A percentile compares a stretch with the other conserved stretches of the same genome.
These are phyloP conservation scores for Dicerorhinus sumatrensis DNA, from an alignment of 2,113 vertebrate species.

Conservation along the genomic window DNA sequence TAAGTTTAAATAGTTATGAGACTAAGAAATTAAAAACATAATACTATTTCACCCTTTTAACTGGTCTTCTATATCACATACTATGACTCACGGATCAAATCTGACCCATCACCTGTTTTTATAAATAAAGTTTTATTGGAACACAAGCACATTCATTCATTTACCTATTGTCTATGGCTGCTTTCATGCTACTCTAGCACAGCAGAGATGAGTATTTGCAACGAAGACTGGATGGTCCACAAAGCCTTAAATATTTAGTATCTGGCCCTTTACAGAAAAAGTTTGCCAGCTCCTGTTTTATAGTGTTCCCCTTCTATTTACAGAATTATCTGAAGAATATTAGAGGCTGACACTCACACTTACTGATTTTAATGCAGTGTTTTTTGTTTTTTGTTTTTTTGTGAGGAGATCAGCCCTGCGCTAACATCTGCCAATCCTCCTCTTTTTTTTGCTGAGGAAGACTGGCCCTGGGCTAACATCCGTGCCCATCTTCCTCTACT, in stretches of 20 bases:
- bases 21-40: neutral
- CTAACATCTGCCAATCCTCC: no score
- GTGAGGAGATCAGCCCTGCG: no score
- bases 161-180: fast-evolving
- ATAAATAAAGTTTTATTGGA: neutral
- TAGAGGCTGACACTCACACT: neutral
- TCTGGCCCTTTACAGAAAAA: neutral
- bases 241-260: neutral
- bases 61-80: neutral
- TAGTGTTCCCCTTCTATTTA: neutral
- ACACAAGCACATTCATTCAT: neutral
- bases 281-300: neutral
- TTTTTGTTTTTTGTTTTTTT: neutral
- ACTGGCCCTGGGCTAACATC: no score
- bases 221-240: neutral
- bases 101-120: neutral
- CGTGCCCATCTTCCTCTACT: no score
- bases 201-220: neutral
- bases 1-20: neutral
- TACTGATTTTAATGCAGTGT: neutral
- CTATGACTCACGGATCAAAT: neutral
- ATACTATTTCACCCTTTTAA: neutral
- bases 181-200: neutral
- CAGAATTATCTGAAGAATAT: neutral
- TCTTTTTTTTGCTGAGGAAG: no score